Conservation (phyloP, 2,113 vertebrate species). For the Varanus komodoensis region DNA sequence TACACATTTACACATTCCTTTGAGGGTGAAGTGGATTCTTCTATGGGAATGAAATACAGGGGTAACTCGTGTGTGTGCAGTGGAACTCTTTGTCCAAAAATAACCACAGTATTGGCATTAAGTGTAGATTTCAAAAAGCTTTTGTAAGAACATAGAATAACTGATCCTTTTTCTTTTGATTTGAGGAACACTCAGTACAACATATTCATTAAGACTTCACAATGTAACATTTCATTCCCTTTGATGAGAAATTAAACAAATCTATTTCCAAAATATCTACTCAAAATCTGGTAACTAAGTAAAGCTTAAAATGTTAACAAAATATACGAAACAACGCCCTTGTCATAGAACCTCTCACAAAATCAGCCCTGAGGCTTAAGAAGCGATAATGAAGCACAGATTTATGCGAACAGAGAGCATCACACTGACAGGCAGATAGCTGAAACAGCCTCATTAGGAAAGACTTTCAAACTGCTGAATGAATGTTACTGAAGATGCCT, state of each 20-base stretch:
- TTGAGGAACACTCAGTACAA: background rate
- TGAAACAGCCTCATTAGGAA: slow-evolving; percentile 9
- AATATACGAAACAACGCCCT: background rate
- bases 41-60: background rate
- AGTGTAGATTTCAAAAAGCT: background rate
- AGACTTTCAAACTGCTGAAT: background rate
- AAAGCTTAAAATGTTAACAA: background rate
- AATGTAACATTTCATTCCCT: background rate
- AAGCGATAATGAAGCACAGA: background rate
- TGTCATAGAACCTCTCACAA: background rate
- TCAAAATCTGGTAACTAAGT: background rate
- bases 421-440: background rate
- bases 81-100: background rate
- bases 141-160: background rate
- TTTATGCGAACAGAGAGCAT: background rate
- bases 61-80: background rate
- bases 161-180: background rate
- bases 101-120: background rate
- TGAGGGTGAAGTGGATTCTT: background rate
- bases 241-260: background rate
- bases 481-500: background rate
- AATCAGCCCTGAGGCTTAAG: background rate
- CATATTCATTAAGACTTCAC: background rate
- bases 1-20: background rate
- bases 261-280: slow-evolving; percentile 1